Evolutionary conservation across 1,140 invertebrate species (phyloP).

Genomic region (Limonius californicus): DNA sequence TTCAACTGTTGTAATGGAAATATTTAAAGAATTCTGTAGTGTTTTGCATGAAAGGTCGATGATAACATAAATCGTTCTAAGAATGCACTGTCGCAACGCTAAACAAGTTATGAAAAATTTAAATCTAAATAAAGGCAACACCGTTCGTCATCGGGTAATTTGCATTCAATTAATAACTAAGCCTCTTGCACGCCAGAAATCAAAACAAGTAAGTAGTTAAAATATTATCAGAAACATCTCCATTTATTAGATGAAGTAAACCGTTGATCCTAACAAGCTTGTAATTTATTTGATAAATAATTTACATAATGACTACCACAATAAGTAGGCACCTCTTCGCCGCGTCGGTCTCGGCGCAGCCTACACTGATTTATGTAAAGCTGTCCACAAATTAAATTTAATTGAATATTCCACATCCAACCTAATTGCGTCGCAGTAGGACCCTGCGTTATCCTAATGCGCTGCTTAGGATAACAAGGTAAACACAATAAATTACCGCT

Average conservation of each 20-base stretch:
- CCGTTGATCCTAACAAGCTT: neutral
- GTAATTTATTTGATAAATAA: slow-evolving; percentile 2
- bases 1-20: too few relatives aligned
- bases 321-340: neutral
- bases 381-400: neutral
- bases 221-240: neutral
- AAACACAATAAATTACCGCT: neutral
- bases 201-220: neutral
- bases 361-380: neutral
- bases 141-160: too few relatives aligned
- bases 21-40: too few relatives aligned
- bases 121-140: too few relatives aligned
- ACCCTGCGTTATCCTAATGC: neutral
- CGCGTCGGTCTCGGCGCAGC: neutral
- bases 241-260: neutral
- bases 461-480: neutral
- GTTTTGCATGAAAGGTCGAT: too few relatives aligned
- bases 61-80: too few relatives aligned
- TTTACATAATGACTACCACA: slow-evolving; percentile 1
- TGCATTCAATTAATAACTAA: neutral
- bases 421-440: neutral
- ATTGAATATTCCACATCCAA: neutral
- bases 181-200: neutral
- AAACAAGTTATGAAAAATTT: too few relatives aligned
- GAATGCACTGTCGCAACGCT: too few relatives aligned